Conservation (phyloP, 1,140 invertebrate species). For the Babylonia areolata region DNA sequence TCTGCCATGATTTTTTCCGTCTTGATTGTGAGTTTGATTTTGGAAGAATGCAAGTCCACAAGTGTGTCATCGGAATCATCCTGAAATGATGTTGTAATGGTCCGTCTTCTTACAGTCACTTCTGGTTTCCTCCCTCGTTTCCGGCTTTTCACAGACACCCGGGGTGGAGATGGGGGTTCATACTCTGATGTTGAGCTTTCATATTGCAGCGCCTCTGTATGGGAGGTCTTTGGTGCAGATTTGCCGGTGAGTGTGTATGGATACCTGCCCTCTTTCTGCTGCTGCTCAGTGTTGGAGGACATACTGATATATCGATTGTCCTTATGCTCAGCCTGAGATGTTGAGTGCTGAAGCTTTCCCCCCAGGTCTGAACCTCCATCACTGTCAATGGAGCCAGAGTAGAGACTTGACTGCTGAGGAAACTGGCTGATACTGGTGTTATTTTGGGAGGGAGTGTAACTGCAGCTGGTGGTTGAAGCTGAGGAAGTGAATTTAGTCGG, state of each 20-base stretch:
- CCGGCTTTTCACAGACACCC: background rate
- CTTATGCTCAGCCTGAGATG: background rate
- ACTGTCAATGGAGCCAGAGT: background rate
- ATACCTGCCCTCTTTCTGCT: background rate
- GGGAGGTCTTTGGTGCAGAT: background rate
- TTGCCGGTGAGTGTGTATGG: background rate
- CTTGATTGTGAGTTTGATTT: background rate
- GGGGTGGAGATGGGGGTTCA: background rate
- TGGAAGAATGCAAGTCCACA: background rate
- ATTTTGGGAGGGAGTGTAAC: background rate
- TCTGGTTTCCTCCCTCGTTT: background rate
- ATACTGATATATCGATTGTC: background rate
- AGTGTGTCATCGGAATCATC: background rate
- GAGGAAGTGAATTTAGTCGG: background rate
- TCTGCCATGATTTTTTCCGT: background rate
- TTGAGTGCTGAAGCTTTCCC: too few species aligned
- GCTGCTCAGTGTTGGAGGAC: background rate
- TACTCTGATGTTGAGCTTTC: constrained; percentile 8
- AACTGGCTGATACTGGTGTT: background rate
- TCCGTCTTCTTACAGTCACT: background rate
- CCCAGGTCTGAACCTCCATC: background rate
- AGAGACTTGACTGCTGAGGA: background rate
- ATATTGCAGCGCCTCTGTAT: background rate
- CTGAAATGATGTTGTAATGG: background rate
- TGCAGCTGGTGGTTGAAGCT: background rate